Conservation (phyloP, 2,113 vertebrate genomes). For the Machaerirhynchus nigripectus region DNA sequence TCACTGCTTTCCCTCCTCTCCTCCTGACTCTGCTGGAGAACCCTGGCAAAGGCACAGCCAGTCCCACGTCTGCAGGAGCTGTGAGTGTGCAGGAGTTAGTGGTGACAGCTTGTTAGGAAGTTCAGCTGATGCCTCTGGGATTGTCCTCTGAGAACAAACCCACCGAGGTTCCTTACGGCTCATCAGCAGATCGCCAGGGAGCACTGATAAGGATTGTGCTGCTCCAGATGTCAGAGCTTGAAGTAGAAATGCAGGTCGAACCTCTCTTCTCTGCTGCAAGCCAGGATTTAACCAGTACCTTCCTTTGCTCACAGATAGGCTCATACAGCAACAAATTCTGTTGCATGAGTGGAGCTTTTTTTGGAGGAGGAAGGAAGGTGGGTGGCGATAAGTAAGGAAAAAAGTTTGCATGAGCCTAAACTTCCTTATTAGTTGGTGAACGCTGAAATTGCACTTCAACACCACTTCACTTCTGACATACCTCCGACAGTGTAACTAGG, state of each 20-base stretch:
- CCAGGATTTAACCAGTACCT: background rate
- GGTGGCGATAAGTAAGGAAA: background rate
- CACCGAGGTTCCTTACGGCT: background rate
- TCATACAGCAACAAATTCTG: background rate
- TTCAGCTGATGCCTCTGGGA: background rate
- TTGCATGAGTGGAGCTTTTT: background rate
- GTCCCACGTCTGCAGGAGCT: background rate
- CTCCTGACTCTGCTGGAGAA: background rate
- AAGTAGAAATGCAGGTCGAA: constrained; percentile 17
- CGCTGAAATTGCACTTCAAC: constrained; percentile 10
- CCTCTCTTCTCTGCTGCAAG: background rate
- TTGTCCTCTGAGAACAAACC: background rate
- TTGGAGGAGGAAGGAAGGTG: constrained; percentile 49
- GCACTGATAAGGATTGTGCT: background rate
- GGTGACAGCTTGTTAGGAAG: background rate
- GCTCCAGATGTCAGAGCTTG: background rate
- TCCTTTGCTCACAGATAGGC: background rate
- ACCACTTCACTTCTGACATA: background rate
- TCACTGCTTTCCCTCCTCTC: background rate
- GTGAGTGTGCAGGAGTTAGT: background rate
- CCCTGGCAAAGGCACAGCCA: background rate
- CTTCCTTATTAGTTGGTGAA: constrained; percentile 31
- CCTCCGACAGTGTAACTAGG: background rate
- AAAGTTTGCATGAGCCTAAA: constrained; percentile 38
- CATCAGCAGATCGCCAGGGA: background rate